Percentiles rank a stretch among this genome's conserved stretches.
Evolutionary conservation across 92 coral and sea anemone species (phyloP).

Genomic region (Actinernus sp.): DNA sequence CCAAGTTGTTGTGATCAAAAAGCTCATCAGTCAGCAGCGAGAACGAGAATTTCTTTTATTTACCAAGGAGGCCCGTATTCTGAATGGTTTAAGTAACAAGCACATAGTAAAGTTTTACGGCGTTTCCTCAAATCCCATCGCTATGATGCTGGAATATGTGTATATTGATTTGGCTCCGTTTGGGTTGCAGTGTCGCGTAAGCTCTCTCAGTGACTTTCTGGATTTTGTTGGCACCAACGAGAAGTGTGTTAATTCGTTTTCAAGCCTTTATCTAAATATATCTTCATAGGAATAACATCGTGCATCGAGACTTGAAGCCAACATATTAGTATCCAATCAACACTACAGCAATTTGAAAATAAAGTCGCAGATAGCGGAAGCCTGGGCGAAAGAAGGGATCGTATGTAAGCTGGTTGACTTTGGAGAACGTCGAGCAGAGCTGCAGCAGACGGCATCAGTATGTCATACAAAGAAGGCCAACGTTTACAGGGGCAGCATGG

Average conservation of each 20-base stretch:
- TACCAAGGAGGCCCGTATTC: neutral
- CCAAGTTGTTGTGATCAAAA: neutral
- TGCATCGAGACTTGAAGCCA: slow-evolving; percentile 62
- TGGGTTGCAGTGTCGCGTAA: neutral
- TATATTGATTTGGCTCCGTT: neutral
- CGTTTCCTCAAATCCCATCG: neutral
- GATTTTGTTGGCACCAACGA: neutral
- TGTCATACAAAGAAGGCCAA: slow-evolving; percentile 36
- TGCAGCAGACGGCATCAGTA: slow-evolving; percentile 49
- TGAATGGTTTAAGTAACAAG: neutral
- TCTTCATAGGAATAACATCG: slow-evolving; percentile 25
- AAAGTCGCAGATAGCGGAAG: slow-evolving; percentile 15
- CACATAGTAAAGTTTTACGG: neutral
- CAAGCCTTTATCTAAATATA: neutral
- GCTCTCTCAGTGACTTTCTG: neutral
- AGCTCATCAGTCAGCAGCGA: neutral
- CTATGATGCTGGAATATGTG: neutral
- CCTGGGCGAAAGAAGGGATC: slow-evolving; percentile 40
- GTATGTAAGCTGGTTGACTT: slow-evolving; percentile 69
- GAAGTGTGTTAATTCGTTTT: neutral
- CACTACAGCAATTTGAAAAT: slow-evolving; percentile 32
- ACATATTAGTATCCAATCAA: slow-evolving; percentile 48
- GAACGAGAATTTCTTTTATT: neutral
- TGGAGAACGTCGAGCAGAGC: slow-evolving; percentile 56
- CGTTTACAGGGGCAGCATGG: slow-evolving; percentile 40